Evolutionary conservation across 2,888 invertebrate genomes (phyloP).

Genomic region (Dione juno): DNA sequence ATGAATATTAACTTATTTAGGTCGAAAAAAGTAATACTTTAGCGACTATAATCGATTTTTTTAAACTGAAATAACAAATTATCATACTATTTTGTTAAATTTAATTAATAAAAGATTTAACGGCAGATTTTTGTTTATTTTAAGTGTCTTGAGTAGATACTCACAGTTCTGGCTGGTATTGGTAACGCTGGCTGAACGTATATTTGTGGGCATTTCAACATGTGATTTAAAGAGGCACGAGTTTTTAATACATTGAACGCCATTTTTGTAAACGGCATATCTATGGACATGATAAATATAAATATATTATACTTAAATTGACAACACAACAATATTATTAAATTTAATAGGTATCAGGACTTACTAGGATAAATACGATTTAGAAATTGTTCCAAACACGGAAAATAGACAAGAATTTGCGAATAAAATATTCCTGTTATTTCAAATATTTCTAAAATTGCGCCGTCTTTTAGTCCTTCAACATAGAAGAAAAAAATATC

Average conservation of each 20-base stretch:
- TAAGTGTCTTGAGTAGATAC: constrained; percentile 42
- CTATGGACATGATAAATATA: constrained; percentile 54
- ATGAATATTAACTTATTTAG: not conserved
- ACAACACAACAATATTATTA: not conserved
- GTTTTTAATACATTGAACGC: constrained; percentile 69
- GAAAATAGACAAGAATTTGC: constrained; percentile 60
- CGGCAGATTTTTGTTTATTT: too few relatives aligned
- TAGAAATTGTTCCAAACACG: constrained; percentile 60
- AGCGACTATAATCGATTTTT: too few relatives aligned
- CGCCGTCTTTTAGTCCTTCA: constrained; percentile 68
- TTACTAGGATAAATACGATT: constrained; percentile 67
- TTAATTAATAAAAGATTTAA: too few relatives aligned
- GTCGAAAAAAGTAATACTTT: too few relatives aligned
- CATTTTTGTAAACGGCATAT: constrained; percentile 54
- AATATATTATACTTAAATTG: not conserved
- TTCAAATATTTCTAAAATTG: constrained; percentile 67
- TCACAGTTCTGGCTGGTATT: constrained; percentile 65
- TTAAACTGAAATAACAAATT: too few relatives aligned
- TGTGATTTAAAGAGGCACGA: constrained; percentile 61
- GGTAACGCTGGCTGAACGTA: constrained; percentile 72
- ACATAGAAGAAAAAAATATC: constrained; percentile 61
- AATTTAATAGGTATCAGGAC: not conserved
- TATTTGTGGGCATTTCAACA: constrained; percentile 67
- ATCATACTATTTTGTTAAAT: too few relatives aligned
- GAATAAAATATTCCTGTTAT: constrained; percentile 62